These are phyloP conservation scores for Cryptoblepharus egeriae DNA, from an alignment of 2,797 vertebrate genomes.

Conservation along the genomic window DNA sequence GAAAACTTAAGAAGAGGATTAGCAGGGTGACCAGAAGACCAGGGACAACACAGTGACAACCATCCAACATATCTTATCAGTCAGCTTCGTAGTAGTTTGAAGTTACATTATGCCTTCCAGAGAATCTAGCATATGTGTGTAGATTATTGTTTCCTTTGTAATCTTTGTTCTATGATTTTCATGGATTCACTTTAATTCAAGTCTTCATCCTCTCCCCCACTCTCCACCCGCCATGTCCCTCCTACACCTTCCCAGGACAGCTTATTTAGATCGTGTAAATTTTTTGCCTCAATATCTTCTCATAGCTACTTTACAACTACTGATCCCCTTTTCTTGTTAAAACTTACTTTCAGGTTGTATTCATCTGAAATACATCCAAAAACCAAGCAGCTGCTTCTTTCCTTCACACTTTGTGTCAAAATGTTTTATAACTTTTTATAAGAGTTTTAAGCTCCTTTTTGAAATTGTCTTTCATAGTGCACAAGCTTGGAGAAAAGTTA, in stretches of 20 bases:
- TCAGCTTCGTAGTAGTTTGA: not conserved
- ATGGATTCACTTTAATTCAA: not conserved
- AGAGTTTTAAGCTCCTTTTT: constrained; percentile 27
- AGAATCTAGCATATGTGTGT: no score
- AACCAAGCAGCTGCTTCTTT: constrained; percentile 6
- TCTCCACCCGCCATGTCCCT: not conserved
- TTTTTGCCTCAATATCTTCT: not conserved
- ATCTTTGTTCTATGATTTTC: constrained; percentile 7
- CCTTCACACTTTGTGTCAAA: not conserved
- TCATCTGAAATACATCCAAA: not conserved
- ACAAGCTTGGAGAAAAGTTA: not conserved
- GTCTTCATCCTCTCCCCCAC: not conserved
- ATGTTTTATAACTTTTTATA: not conserved
- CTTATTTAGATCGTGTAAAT: not conserved
- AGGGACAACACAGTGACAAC: not conserved
- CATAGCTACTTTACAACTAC: not conserved
- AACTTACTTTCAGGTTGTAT: constrained; percentile 9
- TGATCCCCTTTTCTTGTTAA: not conserved
- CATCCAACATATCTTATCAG: not conserved
- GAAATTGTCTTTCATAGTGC: constrained; percentile 3
- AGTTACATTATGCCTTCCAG: no score
- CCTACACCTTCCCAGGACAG: no score
- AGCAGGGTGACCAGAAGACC: not conserved
- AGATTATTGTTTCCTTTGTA: constrained; percentile 3
- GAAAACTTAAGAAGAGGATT: not conserved